phyloP scores from a whole-genome alignment of 2,888 invertebrate species.

The Apodemia duryi region DNA sequence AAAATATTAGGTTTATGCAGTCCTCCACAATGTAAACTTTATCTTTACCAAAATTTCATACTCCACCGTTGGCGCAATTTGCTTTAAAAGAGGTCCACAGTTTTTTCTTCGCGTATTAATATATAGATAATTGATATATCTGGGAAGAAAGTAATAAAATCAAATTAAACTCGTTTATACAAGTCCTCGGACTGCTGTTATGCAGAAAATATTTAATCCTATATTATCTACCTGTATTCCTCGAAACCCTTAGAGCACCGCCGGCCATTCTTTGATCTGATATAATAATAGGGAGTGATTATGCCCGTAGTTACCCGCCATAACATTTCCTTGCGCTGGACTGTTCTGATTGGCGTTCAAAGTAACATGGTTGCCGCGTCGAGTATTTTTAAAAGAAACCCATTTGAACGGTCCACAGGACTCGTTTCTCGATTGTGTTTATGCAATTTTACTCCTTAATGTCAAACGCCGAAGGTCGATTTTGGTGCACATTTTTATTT shows the following conservation, averaged over 20 bases:
- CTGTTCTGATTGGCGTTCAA: slow-evolving; percentile 57
- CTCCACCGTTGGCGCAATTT: too few species aligned
- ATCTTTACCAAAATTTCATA: too few species aligned
- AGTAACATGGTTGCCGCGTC: slow-evolving; percentile 62
- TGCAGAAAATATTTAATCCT: slow-evolving; percentile 10
- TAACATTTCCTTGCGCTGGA: slow-evolving; percentile 43
- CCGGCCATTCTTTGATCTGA: slow-evolving; percentile 42
- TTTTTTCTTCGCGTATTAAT: too few species aligned
- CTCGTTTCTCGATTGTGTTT: slow-evolving; percentile 34
- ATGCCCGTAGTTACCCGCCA: slow-evolving; percentile 58
- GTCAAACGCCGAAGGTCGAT: not conserved
- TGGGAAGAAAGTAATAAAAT: not conserved
- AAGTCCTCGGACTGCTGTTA: not conserved
- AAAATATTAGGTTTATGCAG: too few species aligned
- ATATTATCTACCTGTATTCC: slow-evolving; percentile 5
- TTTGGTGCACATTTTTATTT: slow-evolving; percentile 5
- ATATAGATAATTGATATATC: too few species aligned
- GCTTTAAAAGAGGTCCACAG: too few species aligned
- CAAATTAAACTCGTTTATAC: not conserved
- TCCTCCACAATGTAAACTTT: too few species aligned
- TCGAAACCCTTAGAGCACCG: slow-evolving; percentile 21
- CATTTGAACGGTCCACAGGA: slow-evolving; percentile 35
- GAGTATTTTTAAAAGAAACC: slow-evolving; percentile 40
- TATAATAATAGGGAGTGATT: slow-evolving; percentile 58
- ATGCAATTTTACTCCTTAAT: slow-evolving; percentile 28